Base-by-base conservation (phyloP, 2,113 vertebrate genomes). In the Tragelaphus imberbis region DNA sequence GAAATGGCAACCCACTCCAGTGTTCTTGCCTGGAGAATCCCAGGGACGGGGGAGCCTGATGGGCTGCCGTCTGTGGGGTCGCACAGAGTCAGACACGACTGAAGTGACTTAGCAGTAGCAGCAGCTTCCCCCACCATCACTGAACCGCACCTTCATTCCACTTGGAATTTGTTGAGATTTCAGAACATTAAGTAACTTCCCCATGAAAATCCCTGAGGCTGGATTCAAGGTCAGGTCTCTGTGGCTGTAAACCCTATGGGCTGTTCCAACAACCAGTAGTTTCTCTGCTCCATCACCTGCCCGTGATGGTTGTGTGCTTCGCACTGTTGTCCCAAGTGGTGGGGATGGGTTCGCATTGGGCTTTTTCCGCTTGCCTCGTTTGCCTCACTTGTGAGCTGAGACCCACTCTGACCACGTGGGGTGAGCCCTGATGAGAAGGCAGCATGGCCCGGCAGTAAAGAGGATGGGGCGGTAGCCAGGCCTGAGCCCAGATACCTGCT, bases 71-170 rank as follows among this genome's bases (percentile, higher is more conserved):
- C n/a, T n/a, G n/a, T n/a, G n/a, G n/a, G n/a, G n/a, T n/a, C n/a
- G n/a, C n/a, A n/a, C n/a, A n/a, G n/a, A n/a, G n/a, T n/a, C n/a
- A n/a, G n/a, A n/a, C n/a, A n/a, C n/a, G n/a, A n/a, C n/a, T n/a
- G n/a, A n/a, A n/a, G n/a, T n/a, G n/a, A n/a, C n/a, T n/a, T n/a
- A n/a, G n/a, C n/a, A n/a, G n/a, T n/a, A n/a, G n/a, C n/a, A n/a
- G n/a, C n/a, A 10, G 12, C 17, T 25, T 11, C 5, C 47, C 8
- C 15, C 30, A 63, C 7, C 0, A 0, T n/a, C n/a, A n/a, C n/a
- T 51, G 49, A 9, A 19, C 15, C 36, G 1, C 1, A 80, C n/a
- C 36, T 40, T 21, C n/a, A 40, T 12, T 36, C 84, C 14, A 5
- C 11, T 17, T 88, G 21, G 30, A 93, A 88, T 84, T 27, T 15